Evolutionary conservation across 2,797 vertebrate genomes (phyloP), one percentile per base, ranked within the genome.

Genomic region (Crocidura indochinensis): DNA sequence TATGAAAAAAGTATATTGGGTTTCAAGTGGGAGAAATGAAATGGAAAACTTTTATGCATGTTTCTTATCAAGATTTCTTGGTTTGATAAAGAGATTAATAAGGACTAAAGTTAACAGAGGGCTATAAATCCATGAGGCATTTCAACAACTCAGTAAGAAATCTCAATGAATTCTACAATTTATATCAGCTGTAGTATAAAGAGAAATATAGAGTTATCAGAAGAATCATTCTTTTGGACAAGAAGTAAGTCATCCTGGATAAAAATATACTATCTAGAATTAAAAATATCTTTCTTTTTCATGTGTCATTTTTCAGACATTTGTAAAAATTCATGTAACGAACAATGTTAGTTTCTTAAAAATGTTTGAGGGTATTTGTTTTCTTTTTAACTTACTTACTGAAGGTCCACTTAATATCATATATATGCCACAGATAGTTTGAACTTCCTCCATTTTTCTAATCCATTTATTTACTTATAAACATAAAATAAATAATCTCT

Each of bases 21-120:
- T 62, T 75, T 84, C 44, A 51, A 91, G 53, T 24, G 47, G 5
- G 10, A 1, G 27, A 17, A 29, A 10, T 8, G 9, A 91, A 87
- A 73, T 85, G 79, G 91, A 94, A 94, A 93, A 5, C 60, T 65
- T 85, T 83, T 78, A 3, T 76, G 22, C 29, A 67, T 27, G n/a
- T 29, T 75, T 73, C 75, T 72, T 87, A 26, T 62, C 68, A 89
- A 84, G 27, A 92, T 53, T 80, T 90, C 46, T 88, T 94, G 49
- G 20, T 91, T 94, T 91, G 29, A 92, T 80, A 26, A 81, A 26
- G 26, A 27, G 19, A 29, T 11, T 24, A 2, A 75, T 60, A 60
- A 46, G 68, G 44, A 56, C 8, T 38, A 79, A 88, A 93, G 11
- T 74, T 12, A 51, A 53, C 12, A 78, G 17, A 78, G 17, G 31